Base-by-base conservation (phyloP, 2,113 vertebrate genomes). In the Thalassoma bifasciatum region DNA sequence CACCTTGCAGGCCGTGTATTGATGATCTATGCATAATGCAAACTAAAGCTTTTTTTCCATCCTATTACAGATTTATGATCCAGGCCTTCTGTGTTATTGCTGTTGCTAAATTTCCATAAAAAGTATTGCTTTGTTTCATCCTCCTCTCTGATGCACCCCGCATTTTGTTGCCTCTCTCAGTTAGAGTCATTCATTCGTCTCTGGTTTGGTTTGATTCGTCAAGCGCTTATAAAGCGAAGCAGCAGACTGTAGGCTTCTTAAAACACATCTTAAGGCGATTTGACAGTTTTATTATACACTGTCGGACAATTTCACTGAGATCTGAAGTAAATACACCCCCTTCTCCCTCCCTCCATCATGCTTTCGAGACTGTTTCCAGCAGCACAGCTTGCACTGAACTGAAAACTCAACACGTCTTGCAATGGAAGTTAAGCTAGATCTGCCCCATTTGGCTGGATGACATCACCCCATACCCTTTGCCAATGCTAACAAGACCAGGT, bases 401-500 rank as follows among this genome's bases (percentile, higher is more conserved):
- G 40, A 79, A 85, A 81, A 70, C 61, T 72, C 54, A 79, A 80
- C 81, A 81, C 76, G 73, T 84, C 62, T 67, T 69, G 64, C 65
- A 51, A 40, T 88, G 76, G 77, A 81, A 65, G 84, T 78, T 53
- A 7, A 5, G 52, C 44, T 85, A 71, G 74, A 75, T 64, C 69
- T 68, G 77, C 75, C 86, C 68, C 59, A 64, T 81, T 83, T 82
- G 86, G 76, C 77, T 17, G 38, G 22, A 58, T 86, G 89, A 91
- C 86, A 86, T 91, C 82, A 89, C 75, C 71, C 59, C n/a, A 23
- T 24, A 59, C 57, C 61, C 54, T 26, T 13, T 82, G 88, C 89
- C 88, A 90, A 80, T 59, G 77, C 79, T 75, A 88, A 89, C 85
- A 87, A 75, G 56, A 63, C 88, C 89, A 91, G 84, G 84, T 92